These are phyloP conservation scores for Morpho deidamia DNA, from an alignment of 2,888 invertebrate species.

Conservation along the genomic window DNA sequence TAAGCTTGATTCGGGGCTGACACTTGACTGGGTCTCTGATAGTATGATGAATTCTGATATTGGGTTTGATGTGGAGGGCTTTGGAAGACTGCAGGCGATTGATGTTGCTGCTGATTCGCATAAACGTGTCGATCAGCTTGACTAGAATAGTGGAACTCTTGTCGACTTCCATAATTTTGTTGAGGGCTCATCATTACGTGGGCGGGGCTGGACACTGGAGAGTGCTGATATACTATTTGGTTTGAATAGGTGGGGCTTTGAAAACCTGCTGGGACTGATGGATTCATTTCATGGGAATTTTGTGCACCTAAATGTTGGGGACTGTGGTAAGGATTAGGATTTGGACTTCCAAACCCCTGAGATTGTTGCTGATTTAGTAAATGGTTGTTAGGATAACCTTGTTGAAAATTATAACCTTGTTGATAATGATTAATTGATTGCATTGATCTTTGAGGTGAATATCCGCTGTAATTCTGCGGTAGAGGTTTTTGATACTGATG, in stretches of 20 bases:
- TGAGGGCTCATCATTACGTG: conserved; percentile 69
- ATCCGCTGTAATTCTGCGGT: conserved; percentile 53
- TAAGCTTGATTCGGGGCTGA: conserved; percentile 44
- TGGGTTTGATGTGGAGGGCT: conserved; percentile 66
- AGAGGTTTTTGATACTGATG: conserved; percentile 69
- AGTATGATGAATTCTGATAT: conserved; percentile 61
- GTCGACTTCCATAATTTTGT: conserved; percentile 48
- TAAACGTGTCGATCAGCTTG: conserved; percentile 62
- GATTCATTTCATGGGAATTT: conserved; percentile 58
- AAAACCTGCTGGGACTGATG: conserved; percentile 57
- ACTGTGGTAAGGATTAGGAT: conserved; percentile 57
- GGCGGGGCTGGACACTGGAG: conserved; percentile 42
- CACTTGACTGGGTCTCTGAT: conserved; percentile 55
- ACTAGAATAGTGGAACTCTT: conserved; percentile 58
- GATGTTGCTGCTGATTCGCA: conserved; percentile 49
- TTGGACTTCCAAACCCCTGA: conserved; percentile 59
- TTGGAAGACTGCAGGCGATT: conserved; percentile 46
- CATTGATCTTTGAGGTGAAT: conserved; percentile 58
- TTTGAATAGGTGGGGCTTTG: conserved; percentile 65
- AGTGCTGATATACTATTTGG: conserved; percentile 54
- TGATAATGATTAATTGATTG: conserved; percentile 49
- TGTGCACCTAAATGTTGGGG: conserved; percentile 65
- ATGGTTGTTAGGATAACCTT: conserved; percentile 55
- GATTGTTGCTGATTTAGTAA: conserved; percentile 51
- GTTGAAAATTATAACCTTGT: conserved; percentile 62